These are phyloP conservation scores for Lasioglossum zephyrum DNA, from an alignment of 2,888 invertebrate species.

Conservation along the genomic window DNA sequence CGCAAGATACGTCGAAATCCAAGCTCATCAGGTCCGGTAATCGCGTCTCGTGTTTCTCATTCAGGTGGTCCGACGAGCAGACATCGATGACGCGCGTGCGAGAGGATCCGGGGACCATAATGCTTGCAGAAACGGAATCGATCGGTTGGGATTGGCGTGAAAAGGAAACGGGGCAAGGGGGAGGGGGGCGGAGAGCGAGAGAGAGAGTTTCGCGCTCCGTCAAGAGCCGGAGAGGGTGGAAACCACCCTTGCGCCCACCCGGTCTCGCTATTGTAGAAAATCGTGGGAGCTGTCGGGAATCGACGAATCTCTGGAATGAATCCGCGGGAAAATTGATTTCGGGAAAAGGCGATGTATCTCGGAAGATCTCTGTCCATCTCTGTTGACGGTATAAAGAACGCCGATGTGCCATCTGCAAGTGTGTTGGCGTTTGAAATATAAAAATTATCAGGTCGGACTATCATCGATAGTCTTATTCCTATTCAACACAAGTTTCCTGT, in stretches of 20 bases:
- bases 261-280: slow-evolving; percentile 3
- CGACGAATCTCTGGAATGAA: slow-evolving; percentile 7
- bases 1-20: slow-evolving; percentile 1
- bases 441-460: no score
- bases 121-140: slow-evolving; percentile 11
- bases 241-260: neutral
- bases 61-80: slow-evolving; percentile 2
- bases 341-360: neutral
- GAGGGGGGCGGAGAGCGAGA: neutral
- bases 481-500: neutral
- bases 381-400: neutral
- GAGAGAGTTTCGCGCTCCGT: neutral
- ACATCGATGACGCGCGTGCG: slow-evolving; percentile 11
- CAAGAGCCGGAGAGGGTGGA: neutral
- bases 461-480: neutral
- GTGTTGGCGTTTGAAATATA: no score
- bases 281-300: slow-evolving; percentile 4
- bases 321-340: slow-evolving; percentile 1
- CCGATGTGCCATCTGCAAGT: no score
- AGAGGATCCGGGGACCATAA: neutral
- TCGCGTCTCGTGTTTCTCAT: slow-evolving; percentile 20
- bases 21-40: neutral
- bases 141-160: slow-evolving; percentile 14
- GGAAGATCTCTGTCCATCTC: neutral
- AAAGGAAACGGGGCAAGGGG: neutral